Evolutionary conservation across 2,888 invertebrate species (phyloP).

Genomic region (Eulithis prunata): DNA sequence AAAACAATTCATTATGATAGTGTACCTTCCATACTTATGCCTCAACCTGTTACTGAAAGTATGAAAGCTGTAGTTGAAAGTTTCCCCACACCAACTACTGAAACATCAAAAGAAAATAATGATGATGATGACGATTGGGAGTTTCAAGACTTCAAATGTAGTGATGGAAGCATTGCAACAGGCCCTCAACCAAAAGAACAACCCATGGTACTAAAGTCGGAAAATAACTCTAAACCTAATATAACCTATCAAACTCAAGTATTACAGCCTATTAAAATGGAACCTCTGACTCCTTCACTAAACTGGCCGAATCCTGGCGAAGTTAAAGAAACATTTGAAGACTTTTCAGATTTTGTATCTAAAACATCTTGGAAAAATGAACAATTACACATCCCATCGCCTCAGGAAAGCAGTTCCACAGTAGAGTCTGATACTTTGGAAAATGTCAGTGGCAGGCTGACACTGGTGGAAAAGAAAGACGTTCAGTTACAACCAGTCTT

Average conservation of each 20-base stretch:
- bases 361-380: conserved; percentile 54
- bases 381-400: conserved; percentile 27
- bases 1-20: conserved; percentile 79
- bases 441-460: conserved; percentile 30
- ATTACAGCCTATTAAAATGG: conserved; percentile 75
- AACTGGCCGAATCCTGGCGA: conserved; percentile 82
- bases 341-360: conserved; percentile 74
- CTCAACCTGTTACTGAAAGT: conserved; percentile 51
- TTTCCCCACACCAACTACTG: conserved; percentile 33
- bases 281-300: conserved; percentile 71
- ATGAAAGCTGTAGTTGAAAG: conserved; percentile 42
- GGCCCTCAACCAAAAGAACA: conserved; percentile 37
- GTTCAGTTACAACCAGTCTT: background rate
- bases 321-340: conserved; percentile 75
- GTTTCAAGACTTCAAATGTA: conserved; percentile 74
- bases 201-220: conserved; percentile 36
- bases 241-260: conserved; percentile 62
- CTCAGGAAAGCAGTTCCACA: conserved; percentile 26
- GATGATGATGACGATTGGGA: conserved; percentile 73
- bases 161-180: conserved; percentile 40
- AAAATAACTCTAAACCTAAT: conserved; percentile 45
- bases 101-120: conserved; percentile 39
- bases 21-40: conserved; percentile 59
- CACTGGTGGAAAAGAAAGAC: conserved; percentile 32
- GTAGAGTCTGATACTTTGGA: conserved; percentile 27